Evolutionary conservation across 1,140 invertebrate genomes (phyloP).

Genomic region (Drosophila carrolli): DNA sequence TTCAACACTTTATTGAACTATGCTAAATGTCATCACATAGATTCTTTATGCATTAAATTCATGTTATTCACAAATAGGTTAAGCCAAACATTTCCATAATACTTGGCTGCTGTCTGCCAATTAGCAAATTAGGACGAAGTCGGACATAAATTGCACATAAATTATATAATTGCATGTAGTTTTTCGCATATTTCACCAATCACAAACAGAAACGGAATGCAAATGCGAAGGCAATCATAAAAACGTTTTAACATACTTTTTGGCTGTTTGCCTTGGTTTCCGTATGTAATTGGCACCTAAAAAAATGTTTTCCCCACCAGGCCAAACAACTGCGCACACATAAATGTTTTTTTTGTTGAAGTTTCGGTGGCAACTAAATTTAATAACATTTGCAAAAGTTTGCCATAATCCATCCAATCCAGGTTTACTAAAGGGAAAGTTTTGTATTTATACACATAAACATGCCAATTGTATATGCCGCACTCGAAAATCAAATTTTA

Average conservation of each 20-base stretch:
- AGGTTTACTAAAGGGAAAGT: background rate
- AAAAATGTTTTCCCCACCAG: slow-evolving; percentile 23
- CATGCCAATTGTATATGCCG: background rate
- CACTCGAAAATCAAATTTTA: slow-evolving; percentile 9
- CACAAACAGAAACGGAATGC: slow-evolving; percentile 28
- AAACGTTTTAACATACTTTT: slow-evolving; percentile 19
- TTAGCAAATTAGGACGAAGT: slow-evolving; percentile 37
- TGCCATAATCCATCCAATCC: background rate
- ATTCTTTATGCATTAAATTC: background rate
- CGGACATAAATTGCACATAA: slow-evolving; percentile 37
- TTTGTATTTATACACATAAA: background rate
- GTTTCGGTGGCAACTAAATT: slow-evolving; percentile 3
- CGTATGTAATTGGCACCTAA: slow-evolving; percentile 22
- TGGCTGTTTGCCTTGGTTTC: background rate
- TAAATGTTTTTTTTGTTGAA: slow-evolving; percentile 9
- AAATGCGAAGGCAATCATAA: slow-evolving; percentile 15
- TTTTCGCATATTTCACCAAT: slow-evolving; percentile 17
- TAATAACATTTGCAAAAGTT: slow-evolving; percentile 1
- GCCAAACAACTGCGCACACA: background rate
- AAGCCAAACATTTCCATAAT: background rate
- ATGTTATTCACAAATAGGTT: background rate
- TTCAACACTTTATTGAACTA: too few species aligned
- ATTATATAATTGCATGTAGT: slow-evolving; percentile 39
- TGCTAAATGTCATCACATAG: background rate
- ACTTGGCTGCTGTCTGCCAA: slow-evolving; percentile 3